Conservation (phyloP, 2,888 invertebrate genomes). For the Ephialtes manifestator region DNA sequence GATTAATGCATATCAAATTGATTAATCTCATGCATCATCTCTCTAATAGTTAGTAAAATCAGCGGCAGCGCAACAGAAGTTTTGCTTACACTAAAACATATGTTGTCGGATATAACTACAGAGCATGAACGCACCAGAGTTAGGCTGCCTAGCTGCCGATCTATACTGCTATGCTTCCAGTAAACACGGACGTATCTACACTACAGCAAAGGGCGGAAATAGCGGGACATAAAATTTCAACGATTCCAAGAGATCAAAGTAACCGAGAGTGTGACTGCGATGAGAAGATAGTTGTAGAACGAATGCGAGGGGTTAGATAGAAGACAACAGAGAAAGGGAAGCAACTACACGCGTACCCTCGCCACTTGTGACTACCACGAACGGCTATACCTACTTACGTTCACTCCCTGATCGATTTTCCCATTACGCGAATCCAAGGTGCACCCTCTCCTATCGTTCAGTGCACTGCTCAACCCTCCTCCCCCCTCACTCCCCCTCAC, state of each 20-base stretch:
- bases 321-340: constrained; percentile 13
- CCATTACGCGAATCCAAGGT: constrained; percentile 80
- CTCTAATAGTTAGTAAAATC: neutral
- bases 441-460: constrained; percentile 68
- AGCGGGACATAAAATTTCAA: constrained; percentile 69
- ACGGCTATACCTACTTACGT: constrained; percentile 67
- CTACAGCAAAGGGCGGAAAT: constrained; percentile 44
- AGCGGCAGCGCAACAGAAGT: neutral
- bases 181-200: constrained; percentile 25
- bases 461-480: constrained; percentile 57
- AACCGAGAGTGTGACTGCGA: constrained; percentile 30
- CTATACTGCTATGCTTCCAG: neutral
- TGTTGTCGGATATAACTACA: constrained; percentile 32
- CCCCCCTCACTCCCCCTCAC: neutral
- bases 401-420: constrained; percentile 80
- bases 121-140: constrained; percentile 8
- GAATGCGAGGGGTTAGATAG: constrained; percentile 9
- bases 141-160: constrained; percentile 12
- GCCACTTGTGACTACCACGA: constrained; percentile 41
- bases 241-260: constrained; percentile 69
- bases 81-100: constrained; percentile 38
- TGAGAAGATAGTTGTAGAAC: neutral
- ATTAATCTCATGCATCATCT: too few species aligned
- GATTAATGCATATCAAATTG: too few species aligned
- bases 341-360: constrained; percentile 48